phyloP scores from a whole-genome alignment of 2,888 invertebrate genomes.

The Drosophila limbata region DNA sequence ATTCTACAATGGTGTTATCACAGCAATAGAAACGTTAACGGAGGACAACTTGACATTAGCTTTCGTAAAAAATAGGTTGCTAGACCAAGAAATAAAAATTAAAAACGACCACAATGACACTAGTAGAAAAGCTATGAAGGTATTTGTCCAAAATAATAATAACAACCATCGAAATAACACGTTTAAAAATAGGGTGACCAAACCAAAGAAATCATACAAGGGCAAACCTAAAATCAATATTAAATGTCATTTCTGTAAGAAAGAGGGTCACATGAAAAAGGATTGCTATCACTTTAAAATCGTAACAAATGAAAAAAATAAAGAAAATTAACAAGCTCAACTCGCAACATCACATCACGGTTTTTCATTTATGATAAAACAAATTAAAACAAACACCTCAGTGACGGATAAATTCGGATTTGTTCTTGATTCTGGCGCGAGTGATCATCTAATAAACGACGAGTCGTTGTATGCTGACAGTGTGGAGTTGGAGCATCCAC shows the following conservation, averaged over 20 bases:
- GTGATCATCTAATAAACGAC: constrained; percentile 11
- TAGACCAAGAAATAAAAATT: not conserved
- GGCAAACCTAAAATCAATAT: not conserved
- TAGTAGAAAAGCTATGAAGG: not conserved
- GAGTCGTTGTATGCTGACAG: not conserved
- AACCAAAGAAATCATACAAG: not conserved
- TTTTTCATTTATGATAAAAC: not conserved
- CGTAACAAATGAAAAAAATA: too few relatives aligned
- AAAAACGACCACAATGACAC: not conserved
- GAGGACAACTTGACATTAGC: not conserved
- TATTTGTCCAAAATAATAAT: not conserved
- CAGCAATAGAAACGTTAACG: not conserved
- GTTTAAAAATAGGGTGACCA: not conserved
- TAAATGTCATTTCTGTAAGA: not conserved
- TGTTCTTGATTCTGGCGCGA: constrained; percentile 5
- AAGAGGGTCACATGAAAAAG: too few relatives aligned
- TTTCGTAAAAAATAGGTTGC: not conserved
- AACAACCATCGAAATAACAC: not conserved
- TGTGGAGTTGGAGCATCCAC: constrained; percentile 1
- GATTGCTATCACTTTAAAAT: too few relatives aligned
- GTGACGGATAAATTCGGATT: not conserved
- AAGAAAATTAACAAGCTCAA: not conserved
- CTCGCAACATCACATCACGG: not conserved
- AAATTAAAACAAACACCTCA: not conserved
- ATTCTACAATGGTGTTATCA: not conserved